These are phyloP conservation scores for Cinclus mexicanus DNA, from an alignment of 2,113 vertebrate species.

Conservation along the genomic window DNA sequence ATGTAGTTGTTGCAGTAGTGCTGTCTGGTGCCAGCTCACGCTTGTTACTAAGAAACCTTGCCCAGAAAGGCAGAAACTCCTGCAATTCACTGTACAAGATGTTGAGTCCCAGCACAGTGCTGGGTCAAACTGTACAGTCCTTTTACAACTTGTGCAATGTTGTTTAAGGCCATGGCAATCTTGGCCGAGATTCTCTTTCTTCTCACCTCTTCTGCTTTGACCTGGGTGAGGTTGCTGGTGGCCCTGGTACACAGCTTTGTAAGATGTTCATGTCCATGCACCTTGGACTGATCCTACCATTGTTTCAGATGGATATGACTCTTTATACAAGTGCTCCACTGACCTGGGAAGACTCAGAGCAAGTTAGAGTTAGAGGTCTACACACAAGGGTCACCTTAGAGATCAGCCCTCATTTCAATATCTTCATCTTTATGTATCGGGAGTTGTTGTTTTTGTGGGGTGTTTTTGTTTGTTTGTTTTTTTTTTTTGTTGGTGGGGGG, in stretches of 20 bases:
- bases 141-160: not conserved
- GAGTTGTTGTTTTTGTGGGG: too few species aligned
- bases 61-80: not conserved
- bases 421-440: not conserved
- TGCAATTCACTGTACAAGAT: not conserved
- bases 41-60: not conserved
- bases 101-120: not conserved
- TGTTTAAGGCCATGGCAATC: not conserved
- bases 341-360: not conserved
- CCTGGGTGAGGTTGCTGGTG: not conserved
- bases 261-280: fast-evolving
- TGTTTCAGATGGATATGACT: not conserved
- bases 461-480: fast-evolving
- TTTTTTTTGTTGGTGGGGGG: fast-evolving
- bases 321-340: not conserved
- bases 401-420: not conserved
- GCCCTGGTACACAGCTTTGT: fast-evolving
- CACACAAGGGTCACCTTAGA: fast-evolving
- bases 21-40: fast-evolving
- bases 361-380: not conserved
- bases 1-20: not conserved
- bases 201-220: not conserved
- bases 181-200: not conserved
- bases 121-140: not conserved
- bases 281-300: not conserved